phyloP scores from a whole-genome alignment of 1,140 invertebrate genomes.

The Platyscapa corneri region DNA sequence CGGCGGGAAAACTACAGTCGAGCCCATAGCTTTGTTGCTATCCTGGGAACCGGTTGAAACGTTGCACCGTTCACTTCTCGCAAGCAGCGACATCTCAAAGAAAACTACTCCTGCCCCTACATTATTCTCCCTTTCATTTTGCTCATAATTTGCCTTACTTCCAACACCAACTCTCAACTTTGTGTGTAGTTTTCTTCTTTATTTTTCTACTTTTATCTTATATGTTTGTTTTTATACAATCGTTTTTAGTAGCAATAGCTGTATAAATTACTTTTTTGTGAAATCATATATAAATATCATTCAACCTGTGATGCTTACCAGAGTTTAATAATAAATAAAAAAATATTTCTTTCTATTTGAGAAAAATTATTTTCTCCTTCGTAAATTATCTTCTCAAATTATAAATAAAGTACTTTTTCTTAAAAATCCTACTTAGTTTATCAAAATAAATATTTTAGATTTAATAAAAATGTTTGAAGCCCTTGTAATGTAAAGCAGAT shows the following conservation, averaged over 20 bases:
- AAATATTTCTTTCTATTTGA: background rate
- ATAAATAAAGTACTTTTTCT: too few relatives aligned
- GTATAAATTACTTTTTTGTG: background rate
- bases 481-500: too few relatives aligned
- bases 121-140: background rate
- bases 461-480: too few relatives aligned
- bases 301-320: too few relatives aligned
- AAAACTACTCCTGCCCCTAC: background rate
- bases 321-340: background rate
- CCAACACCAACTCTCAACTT: background rate
- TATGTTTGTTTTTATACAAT: background rate
- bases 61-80: background rate
- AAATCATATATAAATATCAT: too few relatives aligned
- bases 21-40: slow-evolving; percentile 56
- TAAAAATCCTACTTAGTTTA: too few relatives aligned
- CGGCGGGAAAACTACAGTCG: slow-evolving; percentile 55
- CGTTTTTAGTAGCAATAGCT: background rate
- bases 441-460: too few relatives aligned
- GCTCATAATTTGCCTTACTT: background rate
- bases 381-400: background rate
- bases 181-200: background rate
- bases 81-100: background rate
- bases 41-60: slow-evolving; percentile 63
- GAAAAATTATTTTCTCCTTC: background rate
- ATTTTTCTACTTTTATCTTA: background rate